Conservation (phyloP, 2,113 vertebrate species). For the Rhabdornis inornatus region DNA sequence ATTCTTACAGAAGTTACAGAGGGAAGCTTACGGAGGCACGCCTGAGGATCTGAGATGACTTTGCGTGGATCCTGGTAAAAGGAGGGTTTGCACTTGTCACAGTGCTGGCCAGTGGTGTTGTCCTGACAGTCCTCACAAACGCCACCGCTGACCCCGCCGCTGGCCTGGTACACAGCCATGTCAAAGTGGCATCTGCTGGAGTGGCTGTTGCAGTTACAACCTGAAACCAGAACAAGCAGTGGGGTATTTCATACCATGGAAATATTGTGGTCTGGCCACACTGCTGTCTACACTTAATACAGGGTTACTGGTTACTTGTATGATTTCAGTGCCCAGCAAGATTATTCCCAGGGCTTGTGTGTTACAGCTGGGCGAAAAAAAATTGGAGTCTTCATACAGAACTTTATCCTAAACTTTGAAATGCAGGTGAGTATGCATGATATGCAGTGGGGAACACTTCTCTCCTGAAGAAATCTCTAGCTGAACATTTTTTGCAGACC, state of each 20-base stretch:
- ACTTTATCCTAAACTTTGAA: not conserved
- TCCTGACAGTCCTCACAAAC: constrained; percentile 84
- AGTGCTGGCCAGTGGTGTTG: constrained; percentile 81
- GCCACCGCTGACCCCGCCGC: constrained; percentile 72
- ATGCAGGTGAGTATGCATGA: not conserved
- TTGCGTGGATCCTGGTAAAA: constrained; percentile 78
- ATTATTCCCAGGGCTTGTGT: not conserved
- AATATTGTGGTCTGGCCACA: not conserved
- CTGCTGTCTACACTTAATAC: not conserved
- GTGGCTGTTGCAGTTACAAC: constrained; percentile 83
- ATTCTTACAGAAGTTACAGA: not conserved
- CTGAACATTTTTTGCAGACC: not conserved
- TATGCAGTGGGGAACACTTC: not conserved
- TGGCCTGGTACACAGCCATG: constrained; percentile 54
- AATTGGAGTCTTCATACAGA: not conserved
- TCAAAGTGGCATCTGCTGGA: constrained; percentile 85
- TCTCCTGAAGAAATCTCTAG: not conserved
- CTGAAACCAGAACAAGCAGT: constrained; percentile 52
- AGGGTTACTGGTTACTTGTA: not conserved
- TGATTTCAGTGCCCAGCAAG: not conserved
- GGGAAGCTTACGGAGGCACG: constrained; percentile 76
- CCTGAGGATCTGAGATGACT: constrained; percentile 62
- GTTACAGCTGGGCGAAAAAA: not conserved
- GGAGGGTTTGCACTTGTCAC: constrained; percentile 75
- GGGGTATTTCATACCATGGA: not conserved